Conservation (phyloP, 2,888 invertebrate species). For the Noctua comes region DNA sequence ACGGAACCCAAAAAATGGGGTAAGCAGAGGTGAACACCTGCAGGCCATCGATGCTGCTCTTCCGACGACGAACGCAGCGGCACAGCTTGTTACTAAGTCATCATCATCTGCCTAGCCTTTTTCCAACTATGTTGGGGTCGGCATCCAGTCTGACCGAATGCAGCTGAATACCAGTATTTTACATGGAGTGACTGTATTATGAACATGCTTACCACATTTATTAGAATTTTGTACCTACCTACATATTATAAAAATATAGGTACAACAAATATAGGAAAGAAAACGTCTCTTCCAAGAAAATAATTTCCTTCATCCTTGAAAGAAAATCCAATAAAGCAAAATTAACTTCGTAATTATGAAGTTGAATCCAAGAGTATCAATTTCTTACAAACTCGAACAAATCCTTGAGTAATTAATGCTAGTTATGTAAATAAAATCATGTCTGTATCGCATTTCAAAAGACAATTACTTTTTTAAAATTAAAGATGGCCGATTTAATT, state of each 20-base stretch:
- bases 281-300: constrained; percentile 11
- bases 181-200: background rate
- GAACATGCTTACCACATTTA: background rate
- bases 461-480: constrained; percentile 24
- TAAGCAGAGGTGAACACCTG: background rate
- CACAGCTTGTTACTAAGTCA: background rate
- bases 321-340: constrained; percentile 39
- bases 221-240: background rate
- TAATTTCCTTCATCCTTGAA: constrained; percentile 1
- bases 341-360: constrained; percentile 48
- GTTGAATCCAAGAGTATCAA: constrained; percentile 17
- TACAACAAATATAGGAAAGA: no score
- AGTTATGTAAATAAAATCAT: constrained; percentile 14
- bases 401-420: constrained; percentile 19
- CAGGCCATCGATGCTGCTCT: background rate
- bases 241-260: background rate
- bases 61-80: background rate
- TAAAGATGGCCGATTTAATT: constrained; percentile 40
- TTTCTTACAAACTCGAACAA: constrained; percentile 29
- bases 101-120: background rate
- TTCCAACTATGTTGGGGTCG: background rate
- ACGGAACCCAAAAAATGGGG: no score
- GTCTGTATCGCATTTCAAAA: constrained; percentile 14
- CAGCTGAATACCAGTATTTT: background rate
- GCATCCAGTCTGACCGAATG: background rate